Conservation (phyloP, 2,113 vertebrate species). For the Psittacus erithacus region DNA sequence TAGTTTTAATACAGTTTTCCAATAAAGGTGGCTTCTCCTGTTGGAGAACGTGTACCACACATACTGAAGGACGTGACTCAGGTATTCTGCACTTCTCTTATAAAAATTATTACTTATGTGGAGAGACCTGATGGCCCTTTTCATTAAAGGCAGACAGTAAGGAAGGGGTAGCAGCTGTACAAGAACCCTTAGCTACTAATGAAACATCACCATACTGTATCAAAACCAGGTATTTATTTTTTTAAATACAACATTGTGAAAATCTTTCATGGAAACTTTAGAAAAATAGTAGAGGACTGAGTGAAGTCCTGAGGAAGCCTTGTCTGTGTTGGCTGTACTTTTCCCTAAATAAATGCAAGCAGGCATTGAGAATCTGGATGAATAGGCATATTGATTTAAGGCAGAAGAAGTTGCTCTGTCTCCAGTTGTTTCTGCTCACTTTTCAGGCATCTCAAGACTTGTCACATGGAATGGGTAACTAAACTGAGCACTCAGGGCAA, state of each 20-base stretch:
- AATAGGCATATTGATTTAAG: not conserved
- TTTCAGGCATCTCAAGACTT: not conserved
- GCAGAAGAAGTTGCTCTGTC: not conserved
- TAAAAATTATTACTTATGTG: not conserved
- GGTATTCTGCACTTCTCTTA: not conserved
- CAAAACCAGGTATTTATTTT: not conserved
- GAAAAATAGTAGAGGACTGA: not conserved
- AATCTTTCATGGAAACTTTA: not conserved
- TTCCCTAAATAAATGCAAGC: not conserved
- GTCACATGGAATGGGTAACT: not conserved
- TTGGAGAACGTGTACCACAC: not conserved
- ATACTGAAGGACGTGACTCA: not conserved
- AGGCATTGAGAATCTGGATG: not conserved
- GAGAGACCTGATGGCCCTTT: not conserved
- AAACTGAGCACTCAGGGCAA: not conserved
- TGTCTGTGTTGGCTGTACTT: not conserved
- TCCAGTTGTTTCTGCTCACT: not conserved
- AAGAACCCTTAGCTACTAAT: not conserved
- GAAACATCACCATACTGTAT: not conserved
- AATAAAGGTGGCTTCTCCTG: rapidly evolving
- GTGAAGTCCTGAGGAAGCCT: not conserved
- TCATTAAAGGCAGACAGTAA: not conserved
- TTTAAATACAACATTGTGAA: not conserved
- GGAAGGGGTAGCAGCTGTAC: not conserved
- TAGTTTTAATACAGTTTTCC: not conserved